Conservation (phyloP, 2,113 vertebrate genomes). For the Carettochelys insculpta region DNA sequence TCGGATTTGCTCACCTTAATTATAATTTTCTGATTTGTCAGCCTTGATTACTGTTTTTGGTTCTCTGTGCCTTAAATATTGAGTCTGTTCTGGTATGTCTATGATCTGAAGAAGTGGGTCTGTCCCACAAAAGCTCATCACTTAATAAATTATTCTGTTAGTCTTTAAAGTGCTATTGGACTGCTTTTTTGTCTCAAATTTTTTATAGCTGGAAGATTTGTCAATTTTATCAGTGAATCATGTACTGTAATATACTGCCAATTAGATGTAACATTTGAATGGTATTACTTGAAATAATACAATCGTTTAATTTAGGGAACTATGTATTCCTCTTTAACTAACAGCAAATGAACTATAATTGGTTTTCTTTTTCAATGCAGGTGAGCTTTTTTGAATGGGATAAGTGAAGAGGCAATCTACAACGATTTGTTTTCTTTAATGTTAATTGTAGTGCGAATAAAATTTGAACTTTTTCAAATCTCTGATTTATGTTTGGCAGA, state of each 20-base stretch:
- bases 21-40: no score
- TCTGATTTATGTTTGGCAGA: neutral
- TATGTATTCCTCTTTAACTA: neutral
- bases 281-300: conserved; percentile 1
- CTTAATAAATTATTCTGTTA: no score
- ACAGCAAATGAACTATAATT: conserved; percentile 10
- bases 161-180: no score
- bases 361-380: neutral
- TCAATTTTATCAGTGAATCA: neutral
- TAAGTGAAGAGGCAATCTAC: conserved; percentile 2
- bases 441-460: conserved; percentile 7
- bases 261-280: neutral
- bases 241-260: neutral
- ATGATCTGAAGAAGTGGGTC: no score
- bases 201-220: neutral
- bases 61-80: no score
- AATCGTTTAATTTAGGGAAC: conserved; percentile 14
- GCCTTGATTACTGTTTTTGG: no score
- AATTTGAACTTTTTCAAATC: neutral
- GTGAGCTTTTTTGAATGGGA: conserved; percentile 13
- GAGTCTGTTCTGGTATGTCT: no score
- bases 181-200: no score
- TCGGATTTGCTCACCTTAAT: no score
- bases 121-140: no score
- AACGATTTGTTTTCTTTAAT: neutral